phyloP scores from a whole-genome alignment of 2,113 vertebrate species.

The Candoia aspera region DNA sequence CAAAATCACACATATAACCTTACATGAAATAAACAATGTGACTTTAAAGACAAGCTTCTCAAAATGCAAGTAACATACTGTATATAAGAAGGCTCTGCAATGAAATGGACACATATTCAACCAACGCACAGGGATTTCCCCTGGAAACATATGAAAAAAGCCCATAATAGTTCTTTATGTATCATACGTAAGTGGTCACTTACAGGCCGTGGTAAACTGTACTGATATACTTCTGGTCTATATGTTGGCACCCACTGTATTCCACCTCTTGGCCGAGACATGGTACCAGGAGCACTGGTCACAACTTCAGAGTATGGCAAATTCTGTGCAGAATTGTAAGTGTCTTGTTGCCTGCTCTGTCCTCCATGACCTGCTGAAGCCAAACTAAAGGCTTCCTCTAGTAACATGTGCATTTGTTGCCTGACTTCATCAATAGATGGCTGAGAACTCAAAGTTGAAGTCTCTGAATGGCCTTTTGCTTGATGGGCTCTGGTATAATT shows the following conservation, averaged over 20 bases:
- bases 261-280: slow-evolving; percentile 80
- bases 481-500: slow-evolving; percentile 82
- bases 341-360: slow-evolving; percentile 82
- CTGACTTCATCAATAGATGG: slow-evolving; percentile 97
- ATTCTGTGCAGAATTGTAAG: slow-evolving; percentile 83
- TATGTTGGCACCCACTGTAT: slow-evolving; percentile 96
- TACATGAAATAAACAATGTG: neutral
- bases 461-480: slow-evolving; percentile 94
- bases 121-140: neutral
- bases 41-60: neutral
- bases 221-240: slow-evolving; percentile 91
- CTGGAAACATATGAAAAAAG: rapidly evolving
- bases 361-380: slow-evolving; percentile 90
- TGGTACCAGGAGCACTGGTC: slow-evolving; percentile 93
- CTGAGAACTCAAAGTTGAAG: slow-evolving; percentile 97
- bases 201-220: slow-evolving; percentile 93
- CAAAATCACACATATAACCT: neutral
- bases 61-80: neutral
- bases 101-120: rapidly evolving
- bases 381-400: slow-evolving; percentile 98
- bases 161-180: neutral
- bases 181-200: slow-evolving; percentile 57
- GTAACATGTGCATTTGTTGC: slow-evolving; percentile 97
- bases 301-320: slow-evolving; percentile 91
- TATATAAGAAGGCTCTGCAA: neutral